A percentile compares a stretch with the other conserved stretches of the same genome.
Conservation (phyloP, 2,797 vertebrate genomes). For the Ara ararauna region DNA sequence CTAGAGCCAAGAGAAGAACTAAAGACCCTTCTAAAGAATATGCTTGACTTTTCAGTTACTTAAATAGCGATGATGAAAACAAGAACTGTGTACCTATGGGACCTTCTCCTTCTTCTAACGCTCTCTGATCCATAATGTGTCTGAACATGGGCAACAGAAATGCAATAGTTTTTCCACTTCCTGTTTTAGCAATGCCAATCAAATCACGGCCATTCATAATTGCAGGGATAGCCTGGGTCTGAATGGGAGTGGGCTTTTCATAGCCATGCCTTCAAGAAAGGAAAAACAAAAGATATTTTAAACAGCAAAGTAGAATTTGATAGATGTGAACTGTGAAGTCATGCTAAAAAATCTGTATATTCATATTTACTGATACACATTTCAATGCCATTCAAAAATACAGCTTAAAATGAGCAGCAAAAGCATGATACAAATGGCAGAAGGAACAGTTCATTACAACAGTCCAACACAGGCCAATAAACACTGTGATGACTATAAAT, state of each 20-base stretch:
- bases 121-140: constrained; percentile 97
- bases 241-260: constrained; percentile 97
- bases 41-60: background rate
- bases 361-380: rapidly evolving
- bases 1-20: background rate
- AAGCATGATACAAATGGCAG: background rate
- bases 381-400: background rate
- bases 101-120: constrained; percentile 93
- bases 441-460: background rate
- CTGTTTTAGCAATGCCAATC: constrained; percentile 98
- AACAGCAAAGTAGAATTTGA: background rate
- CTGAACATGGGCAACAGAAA: constrained; percentile 98
- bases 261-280: constrained; percentile 86
- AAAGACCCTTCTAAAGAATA: background rate
- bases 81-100: constrained; percentile 85
- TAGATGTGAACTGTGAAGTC: background rate
- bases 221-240: constrained; percentile 95
- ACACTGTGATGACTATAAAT: background rate
- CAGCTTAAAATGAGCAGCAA: background rate
- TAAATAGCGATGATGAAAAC: background rate
- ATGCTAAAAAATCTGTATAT: background rate
- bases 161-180: constrained; percentile 98
- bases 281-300: background rate
- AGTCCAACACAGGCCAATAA: background rate
- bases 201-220: constrained; percentile 96